These are phyloP conservation scores for Henicopernis longicauda DNA, from an alignment of 2,113 vertebrate genomes.

Conservation along the genomic window DNA sequence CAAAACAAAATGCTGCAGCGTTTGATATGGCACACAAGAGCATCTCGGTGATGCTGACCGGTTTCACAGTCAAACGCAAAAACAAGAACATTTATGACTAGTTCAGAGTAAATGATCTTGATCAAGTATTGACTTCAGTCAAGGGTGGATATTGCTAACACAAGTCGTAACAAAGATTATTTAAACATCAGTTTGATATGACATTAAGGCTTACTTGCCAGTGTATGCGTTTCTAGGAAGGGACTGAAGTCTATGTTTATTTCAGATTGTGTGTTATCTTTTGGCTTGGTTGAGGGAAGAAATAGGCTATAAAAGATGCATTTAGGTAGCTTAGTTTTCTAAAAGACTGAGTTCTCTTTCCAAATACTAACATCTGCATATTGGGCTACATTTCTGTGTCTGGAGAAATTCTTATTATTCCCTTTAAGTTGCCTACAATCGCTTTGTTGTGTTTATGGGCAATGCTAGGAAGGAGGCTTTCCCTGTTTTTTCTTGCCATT, in stretches of 20 bases:
- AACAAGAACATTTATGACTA: rapidly evolving
- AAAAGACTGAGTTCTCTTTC: neutral
- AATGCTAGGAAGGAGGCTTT: neutral
- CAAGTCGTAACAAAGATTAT: neutral
- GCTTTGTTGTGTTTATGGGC: neutral
- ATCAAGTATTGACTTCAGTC: neutral
- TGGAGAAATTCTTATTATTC: neutral
- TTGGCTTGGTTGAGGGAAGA: neutral
- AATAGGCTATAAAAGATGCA: neutral
- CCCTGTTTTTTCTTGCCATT: neutral
- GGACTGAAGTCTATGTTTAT: neutral
- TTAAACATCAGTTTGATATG: neutral
- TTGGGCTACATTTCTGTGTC: neutral
- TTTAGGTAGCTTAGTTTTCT: neutral
- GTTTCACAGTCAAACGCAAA: neutral
- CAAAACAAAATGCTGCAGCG: neutral
- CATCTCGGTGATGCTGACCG: rapidly evolving
- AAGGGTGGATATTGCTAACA: neutral
- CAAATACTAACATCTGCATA: too few species aligned
- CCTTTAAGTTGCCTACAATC: neutral
- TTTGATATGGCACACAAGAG: rapidly evolving
- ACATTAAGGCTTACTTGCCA: neutral
- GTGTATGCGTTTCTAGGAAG: rapidly evolving
- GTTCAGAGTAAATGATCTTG: neutral
- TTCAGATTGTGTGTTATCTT: neutral